phyloP scores from a whole-genome alignment of 2,888 invertebrate genomes.

The Tupiocoris notatus region DNA sequence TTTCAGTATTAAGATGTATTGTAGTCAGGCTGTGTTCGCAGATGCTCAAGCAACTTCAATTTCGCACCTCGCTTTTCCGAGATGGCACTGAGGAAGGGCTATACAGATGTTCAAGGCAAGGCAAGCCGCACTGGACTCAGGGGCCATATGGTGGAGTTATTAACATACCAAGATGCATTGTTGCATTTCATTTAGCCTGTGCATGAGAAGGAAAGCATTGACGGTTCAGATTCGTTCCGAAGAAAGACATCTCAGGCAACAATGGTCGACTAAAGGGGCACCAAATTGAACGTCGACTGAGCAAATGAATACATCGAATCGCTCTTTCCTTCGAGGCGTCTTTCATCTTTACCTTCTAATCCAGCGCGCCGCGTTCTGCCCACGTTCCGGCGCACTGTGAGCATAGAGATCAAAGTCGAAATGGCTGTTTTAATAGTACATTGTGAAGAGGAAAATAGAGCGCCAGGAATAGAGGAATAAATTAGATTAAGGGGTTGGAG shows the following conservation, averaged over 20 bases:
- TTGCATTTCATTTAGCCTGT: neutral
- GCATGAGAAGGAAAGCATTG: neutral
- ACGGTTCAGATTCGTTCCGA: neutral
- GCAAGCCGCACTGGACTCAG: neutral
- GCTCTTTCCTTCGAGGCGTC: neutral
- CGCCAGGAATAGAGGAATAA: neutral
- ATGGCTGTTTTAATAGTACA: neutral
- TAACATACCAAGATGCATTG: neutral
- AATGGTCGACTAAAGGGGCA: neutral
- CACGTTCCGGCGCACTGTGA: too few species aligned
- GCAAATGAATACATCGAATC: neutral
- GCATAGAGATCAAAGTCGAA: too few species aligned
- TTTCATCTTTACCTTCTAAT: neutral
- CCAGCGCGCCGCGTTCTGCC: neutral
- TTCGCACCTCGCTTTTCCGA: neutral
- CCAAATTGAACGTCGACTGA: neutral
- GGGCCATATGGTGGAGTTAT: neutral
- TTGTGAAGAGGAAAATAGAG: neutral
- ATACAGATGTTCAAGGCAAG: neutral
- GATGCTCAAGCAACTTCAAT: neutral
- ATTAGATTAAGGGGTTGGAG: neutral
- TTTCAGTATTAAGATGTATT: too few species aligned
- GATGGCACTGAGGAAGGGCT: neutral
- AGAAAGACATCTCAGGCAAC: neutral
- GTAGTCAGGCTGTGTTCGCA: neutral